Conservation (phyloP, 2,113 vertebrate genomes). For the Microtus oregoni region DNA sequence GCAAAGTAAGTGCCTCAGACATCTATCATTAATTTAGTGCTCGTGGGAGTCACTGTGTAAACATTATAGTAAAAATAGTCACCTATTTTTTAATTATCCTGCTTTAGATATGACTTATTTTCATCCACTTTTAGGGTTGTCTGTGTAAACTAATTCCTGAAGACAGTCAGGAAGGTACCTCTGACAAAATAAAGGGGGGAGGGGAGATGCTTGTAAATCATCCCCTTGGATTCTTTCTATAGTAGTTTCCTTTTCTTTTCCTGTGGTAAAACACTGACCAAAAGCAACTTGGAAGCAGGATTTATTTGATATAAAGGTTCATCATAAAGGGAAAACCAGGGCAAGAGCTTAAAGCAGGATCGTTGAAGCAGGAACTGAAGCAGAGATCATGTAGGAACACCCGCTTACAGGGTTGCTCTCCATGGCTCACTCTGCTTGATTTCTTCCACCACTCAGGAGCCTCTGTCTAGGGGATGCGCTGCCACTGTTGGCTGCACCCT, state of each 20-base stretch:
- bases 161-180: constrained; percentile 32
- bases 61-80: background rate
- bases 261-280: background rate
- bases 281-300: background rate
- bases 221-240: background rate
- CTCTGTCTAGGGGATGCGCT: background rate
- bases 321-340: background rate
- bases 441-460: background rate
- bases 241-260: background rate
- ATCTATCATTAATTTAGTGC: background rate
- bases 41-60: background rate
- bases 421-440: background rate
- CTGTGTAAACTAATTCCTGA: constrained; percentile 50
- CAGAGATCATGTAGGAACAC: background rate
- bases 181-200: constrained; percentile 50
- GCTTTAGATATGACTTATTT: constrained; percentile 68
- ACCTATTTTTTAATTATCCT: background rate
- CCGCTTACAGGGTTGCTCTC: background rate
- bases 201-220: constrained; percentile 33
- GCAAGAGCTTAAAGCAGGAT: background rate
- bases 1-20: background rate
- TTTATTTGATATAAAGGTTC: background rate
- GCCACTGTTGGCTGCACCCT: background rate
- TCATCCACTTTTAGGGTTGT: background rate
- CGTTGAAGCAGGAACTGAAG: background rate